phyloP scores from a whole-genome alignment of 2,888 invertebrate genomes.

The Zeuzera pyrina region DNA sequence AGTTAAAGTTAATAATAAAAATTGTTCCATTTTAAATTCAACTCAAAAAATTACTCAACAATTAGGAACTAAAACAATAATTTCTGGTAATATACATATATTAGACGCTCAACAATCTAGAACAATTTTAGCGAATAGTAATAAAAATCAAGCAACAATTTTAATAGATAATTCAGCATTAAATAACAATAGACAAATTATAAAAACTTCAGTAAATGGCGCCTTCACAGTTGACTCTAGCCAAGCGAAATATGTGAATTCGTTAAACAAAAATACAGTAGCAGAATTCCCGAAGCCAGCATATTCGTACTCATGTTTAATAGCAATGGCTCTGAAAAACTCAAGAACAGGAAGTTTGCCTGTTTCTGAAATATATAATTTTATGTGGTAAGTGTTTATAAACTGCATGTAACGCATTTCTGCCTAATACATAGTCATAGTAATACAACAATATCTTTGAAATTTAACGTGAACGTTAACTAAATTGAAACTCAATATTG shows the following conservation, averaged over 20 bases:
- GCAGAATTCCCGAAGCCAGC: slow-evolving; percentile 94
- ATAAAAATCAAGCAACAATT: slow-evolving; percentile 63
- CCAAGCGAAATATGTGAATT: slow-evolving; percentile 55
- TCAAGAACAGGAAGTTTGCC: slow-evolving; percentile 94
- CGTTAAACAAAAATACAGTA: slow-evolving; percentile 53
- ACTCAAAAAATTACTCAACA: slow-evolving; percentile 59
- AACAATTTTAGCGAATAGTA: slow-evolving; percentile 62
- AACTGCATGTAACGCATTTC: not conserved
- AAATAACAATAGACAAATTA: slow-evolving; percentile 61
- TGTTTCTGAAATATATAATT: slow-evolving; percentile 98
- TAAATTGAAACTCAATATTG: no score
- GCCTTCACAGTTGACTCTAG: slow-evolving; percentile 53
- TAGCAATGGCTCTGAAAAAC: slow-evolving; percentile 98
- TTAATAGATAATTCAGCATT: slow-evolving; percentile 63
- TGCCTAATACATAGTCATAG: not conserved
- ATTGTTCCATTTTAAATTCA: slow-evolving; percentile 61
- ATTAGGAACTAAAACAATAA: slow-evolving; percentile 64
- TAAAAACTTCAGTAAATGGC: slow-evolving; percentile 58
- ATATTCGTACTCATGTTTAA: slow-evolving; percentile 97
- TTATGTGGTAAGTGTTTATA: slow-evolving; percentile 88
- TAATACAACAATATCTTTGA: not conserved
- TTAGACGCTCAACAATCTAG: slow-evolving; percentile 65
- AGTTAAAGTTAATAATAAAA: slow-evolving; percentile 60
- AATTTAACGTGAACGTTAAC: not conserved
- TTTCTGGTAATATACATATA: slow-evolving; percentile 70